Evolutionary conservation across 1,140 invertebrate species (phyloP), one percentile per base, ranked within the genome.

Genomic region (Achatina immaculata): DNA sequence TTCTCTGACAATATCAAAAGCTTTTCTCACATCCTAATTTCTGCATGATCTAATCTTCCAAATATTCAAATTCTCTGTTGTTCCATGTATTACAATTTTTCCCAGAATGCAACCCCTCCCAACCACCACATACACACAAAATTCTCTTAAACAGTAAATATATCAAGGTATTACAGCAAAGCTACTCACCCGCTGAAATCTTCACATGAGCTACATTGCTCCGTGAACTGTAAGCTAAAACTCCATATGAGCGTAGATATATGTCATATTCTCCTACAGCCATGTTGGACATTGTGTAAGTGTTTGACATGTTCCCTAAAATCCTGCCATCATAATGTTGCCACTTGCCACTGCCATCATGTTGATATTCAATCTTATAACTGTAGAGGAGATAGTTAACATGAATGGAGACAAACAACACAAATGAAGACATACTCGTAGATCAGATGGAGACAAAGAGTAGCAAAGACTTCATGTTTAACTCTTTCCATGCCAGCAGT

Each of bases 301-400:
- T 34, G n/a, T 34, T 80, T 0, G 78, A 55, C 14, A 19, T 45
- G 43, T 34, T 68, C 21, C 68, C 68, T 21, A 45, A 14, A 6
- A 85, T 72, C 34, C 40, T 55, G 4, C 21, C 43, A 21, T 45
- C 28, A 69, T 84, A 82, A 95, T 91, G 96, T 96, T 85, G 96
- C 93, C 79, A 94, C 4, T 62, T 45, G n/a, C 69, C 69, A 68
- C 65, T 34, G 28, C 34, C 43, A 11, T 69, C 38, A 66, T 48
- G 58, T 14, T 34, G 40, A 40, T 78, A 78, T 28, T 78, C 76
- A 38, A 78, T 78, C 40, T 45, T 36, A 62, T 68, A 78, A 24
- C 76, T 78, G 62, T 11, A 68, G n/a, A 21, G 58, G 24, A 21
- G n/a, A 74, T 28, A 11, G 45, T n/a, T n/a, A n/a, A n/a, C n/a